These are phyloP conservation scores for Apamea sordens DNA, from an alignment of 2,888 invertebrate species.

Conservation along the genomic window DNA sequence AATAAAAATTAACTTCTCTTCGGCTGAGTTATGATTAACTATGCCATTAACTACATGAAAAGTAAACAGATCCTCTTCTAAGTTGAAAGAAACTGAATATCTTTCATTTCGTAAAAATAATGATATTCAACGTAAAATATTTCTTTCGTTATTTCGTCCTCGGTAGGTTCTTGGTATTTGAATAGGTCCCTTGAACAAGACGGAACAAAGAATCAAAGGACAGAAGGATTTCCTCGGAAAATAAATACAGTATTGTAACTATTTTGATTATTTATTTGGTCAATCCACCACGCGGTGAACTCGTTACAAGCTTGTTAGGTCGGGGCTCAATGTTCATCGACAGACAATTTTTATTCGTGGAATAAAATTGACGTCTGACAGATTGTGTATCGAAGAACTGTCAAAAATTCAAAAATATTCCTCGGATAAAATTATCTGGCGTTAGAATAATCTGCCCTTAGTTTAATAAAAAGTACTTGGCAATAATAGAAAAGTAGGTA, in stretches of 20 bases:
- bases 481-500: neutral
- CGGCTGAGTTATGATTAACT: neutral
- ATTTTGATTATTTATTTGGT: neutral
- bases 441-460: neutral
- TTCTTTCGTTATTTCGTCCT: conserved; percentile 14
- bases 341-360: no score
- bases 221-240: conserved; percentile 1
- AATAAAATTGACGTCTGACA: no score
- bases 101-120: conserved; percentile 16
- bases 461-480: no score
- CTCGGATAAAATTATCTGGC: no score
- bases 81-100: conserved; percentile 7
- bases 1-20: neutral
- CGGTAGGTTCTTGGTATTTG: neutral
- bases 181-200: neutral
- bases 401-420: no score
- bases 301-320: no score
- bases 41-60: conserved; percentile 14
- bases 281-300: no score
- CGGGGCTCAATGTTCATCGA: no score
- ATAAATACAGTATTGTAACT: neutral
- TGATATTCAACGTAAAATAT: conserved; percentile 15
- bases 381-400: no score
- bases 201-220: neutral
- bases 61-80: conserved; percentile 13